Evolutionary conservation across 1,140 invertebrate genomes (phyloP), one percentile per base, ranked within the genome.

Genomic region (Heliconius nattereri): DNA sequence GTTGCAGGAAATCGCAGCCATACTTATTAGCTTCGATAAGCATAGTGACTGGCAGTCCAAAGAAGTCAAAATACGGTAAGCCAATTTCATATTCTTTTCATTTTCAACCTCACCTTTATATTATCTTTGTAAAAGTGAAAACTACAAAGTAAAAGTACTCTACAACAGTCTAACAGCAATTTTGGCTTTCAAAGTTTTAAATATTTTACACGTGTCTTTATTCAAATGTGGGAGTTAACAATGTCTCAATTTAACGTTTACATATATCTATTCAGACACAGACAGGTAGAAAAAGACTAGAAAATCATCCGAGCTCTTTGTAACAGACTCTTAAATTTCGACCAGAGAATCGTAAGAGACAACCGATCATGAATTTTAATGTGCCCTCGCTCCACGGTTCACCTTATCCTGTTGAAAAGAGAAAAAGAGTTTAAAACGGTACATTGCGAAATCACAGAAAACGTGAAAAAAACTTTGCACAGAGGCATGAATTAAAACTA

Each of bases 21-120:
- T 99, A 90, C 96, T 99, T 92, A 99, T 99, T 95, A 98, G 98
- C 92, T 99, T 99, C 95, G 98, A 98, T 93, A 97, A 97, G 89
- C 98, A 99, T 94, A 96, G 96, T 90, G 98, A 99, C 96, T 99
- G 98, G 98, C 98, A 99, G 94, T 98, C 98, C 87, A 98, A 98
- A 94, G 98, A 99, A 95, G 98, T 99, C 84, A 98, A 98, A 96
- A 98, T 99, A 94, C 97, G 98, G 98, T 98, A 94, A 96, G 96
- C 40, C n/a, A 54, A 66, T 66, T 66, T 6, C 26, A 66, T 29
- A 71, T 66, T 66, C 60, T 66, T 66, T 29, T 66, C 60, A 66
- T 26, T 66, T 66, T 66, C 60, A 66, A 29, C 29, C 26, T 16
- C 5, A 66, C 60, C 13, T 29, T 29, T 6, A 29, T 29, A 26